Conservation (phyloP, 2,797 vertebrate species). For the Cyprinodon diabolis region DNA sequence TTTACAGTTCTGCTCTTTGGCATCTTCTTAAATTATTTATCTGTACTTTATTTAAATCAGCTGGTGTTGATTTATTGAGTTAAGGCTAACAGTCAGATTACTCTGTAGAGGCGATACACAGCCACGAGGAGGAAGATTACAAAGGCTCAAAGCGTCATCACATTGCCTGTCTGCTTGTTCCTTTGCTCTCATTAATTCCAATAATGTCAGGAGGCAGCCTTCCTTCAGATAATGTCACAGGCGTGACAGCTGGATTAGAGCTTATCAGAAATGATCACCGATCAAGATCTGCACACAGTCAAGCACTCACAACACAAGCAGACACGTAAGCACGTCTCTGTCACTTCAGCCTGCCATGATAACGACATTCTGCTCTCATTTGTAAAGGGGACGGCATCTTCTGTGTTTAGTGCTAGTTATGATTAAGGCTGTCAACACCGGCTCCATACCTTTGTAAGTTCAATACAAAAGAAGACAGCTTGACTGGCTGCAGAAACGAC, state of each 20-base stretch:
- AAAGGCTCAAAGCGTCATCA: conserved; percentile 26
- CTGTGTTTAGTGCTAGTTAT: conserved; percentile 18
- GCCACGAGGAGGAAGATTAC: conserved; percentile 45
- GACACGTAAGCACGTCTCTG: conserved; percentile 21
- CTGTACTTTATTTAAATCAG: conserved; percentile 36
- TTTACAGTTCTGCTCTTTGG: conserved; percentile 5
- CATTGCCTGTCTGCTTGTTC: conserved; percentile 45
- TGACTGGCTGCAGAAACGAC: conserved; percentile 48
- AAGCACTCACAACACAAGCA: conserved; percentile 14
- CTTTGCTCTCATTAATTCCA: conserved; percentile 66
- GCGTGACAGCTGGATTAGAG: conserved; percentile 70
- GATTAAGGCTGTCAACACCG: conserved; percentile 62
- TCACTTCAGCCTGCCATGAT: conserved; percentile 31
- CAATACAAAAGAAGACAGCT: conserved; percentile 48
- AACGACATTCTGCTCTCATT: conserved; percentile 52
- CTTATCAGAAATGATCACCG: conserved; percentile 72
- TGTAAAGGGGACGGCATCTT: conserved; percentile 51
- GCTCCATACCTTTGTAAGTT: conserved; percentile 54
- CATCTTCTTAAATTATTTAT: conserved; percentile 26
- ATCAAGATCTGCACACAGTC: conserved; percentile 36
- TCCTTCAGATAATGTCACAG: conserved; percentile 67
- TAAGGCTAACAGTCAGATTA: conserved; percentile 23
- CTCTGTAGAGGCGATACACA: conserved; percentile 15
- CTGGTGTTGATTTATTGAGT: conserved; percentile 14
- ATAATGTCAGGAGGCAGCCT: conserved; percentile 61